A percentile compares a stretch with the other conserved stretches of the same genome.
These are phyloP conservation scores for Brachypalpus laphriformis DNA, from an alignment of 2,888 invertebrate genomes.

Conservation along the genomic window DNA sequence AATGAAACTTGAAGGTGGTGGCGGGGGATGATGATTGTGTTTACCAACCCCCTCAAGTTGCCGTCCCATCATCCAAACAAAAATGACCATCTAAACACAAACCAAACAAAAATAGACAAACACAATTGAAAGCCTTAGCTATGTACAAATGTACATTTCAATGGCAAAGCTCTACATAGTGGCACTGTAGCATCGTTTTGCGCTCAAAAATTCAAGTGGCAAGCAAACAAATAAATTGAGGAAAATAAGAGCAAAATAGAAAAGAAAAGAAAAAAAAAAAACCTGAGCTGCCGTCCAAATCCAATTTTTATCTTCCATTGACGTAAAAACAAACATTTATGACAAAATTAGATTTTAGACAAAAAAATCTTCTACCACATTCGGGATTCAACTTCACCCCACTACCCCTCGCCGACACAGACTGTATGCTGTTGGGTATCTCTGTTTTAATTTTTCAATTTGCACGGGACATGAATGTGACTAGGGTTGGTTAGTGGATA, in stretches of 20 bases:
- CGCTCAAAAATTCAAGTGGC: slow-evolving; percentile 53
- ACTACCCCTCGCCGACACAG: background rate
- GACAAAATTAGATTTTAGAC: slow-evolving; percentile 63
- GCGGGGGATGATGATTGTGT: background rate
- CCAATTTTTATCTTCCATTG: slow-evolving; percentile 51
- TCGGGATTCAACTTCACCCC: background rate
- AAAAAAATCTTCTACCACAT: slow-evolving; percentile 12
- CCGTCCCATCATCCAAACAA: background rate
- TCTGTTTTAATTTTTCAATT: slow-evolving; percentile 13
- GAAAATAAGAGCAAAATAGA: slow-evolving; percentile 4
- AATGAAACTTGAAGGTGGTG: background rate
- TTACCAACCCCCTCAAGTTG: background rate
- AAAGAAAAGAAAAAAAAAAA: too few species aligned
- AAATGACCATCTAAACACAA: slow-evolving; percentile 25
- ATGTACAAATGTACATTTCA: background rate
- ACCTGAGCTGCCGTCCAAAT: slow-evolving; percentile 10
- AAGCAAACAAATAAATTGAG: slow-evolving; percentile 62
- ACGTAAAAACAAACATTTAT: slow-evolving; percentile 61
- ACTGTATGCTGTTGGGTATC: background rate
- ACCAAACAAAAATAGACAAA: slow-evolving; percentile 12
- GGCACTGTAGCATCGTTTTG: background rate
- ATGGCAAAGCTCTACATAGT: background rate
- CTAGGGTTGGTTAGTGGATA: background rate
- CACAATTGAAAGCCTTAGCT: slow-evolving; percentile 9
- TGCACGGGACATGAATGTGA: background rate